phyloP scores from a whole-genome alignment of 2,888 invertebrate species.

The Marronus borbonicus region DNA sequence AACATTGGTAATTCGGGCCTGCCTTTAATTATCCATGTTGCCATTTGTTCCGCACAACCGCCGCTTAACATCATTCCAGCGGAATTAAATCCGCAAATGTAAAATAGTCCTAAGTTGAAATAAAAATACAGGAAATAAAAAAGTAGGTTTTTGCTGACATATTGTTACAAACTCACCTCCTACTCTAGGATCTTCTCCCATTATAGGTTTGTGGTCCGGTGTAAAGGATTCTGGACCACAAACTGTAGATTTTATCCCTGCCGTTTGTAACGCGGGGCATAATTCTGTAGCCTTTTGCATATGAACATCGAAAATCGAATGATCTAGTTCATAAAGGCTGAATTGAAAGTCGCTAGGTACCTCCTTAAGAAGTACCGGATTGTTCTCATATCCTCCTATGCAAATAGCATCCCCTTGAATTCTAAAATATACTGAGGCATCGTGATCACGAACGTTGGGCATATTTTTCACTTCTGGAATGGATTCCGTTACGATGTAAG shows the following conservation, averaged over 20 bases:
- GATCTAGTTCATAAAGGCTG: slow-evolving; percentile 89
- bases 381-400: slow-evolving; percentile 90
- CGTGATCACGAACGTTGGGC: slow-evolving; percentile 91
- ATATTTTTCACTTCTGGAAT: slow-evolving; percentile 82
- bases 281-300: slow-evolving; percentile 81
- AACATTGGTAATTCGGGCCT: slow-evolving; percentile 90
- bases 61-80: slow-evolving; percentile 94
- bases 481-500: slow-evolving; percentile 87
- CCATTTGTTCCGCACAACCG: slow-evolving; percentile 88
- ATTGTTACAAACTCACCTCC: slow-evolving; percentile 69
- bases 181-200: slow-evolving; percentile 83
- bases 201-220: slow-evolving; percentile 90
- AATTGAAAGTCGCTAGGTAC: slow-evolving; percentile 87
- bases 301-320: slow-evolving; percentile 87
- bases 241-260: slow-evolving; percentile 88
- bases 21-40: slow-evolving; percentile 88
- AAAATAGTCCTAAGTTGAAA: slow-evolving; percentile 78
- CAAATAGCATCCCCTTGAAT: slow-evolving; percentile 87
- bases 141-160: too few relatives aligned
- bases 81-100: slow-evolving; percentile 92
- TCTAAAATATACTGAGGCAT: slow-evolving; percentile 86
- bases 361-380: slow-evolving; percentile 86
- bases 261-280: slow-evolving; percentile 81
- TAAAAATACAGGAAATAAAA: too few relatives aligned
- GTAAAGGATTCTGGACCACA: slow-evolving; percentile 95